Percentiles rank a stretch among this genome's conserved stretches.
phyloP scores from a whole-genome alignment of 2,113 vertebrate genomes.

The human (Homo sapiens) region GRCh38 chr18:25927501-25928000 shows the following conservation, averaged over 20 bases:
- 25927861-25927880: not conserved
- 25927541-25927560: not conserved
- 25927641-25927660: not conserved
- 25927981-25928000: not conserved
- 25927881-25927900: not conserved
- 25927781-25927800: not conserved
- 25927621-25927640: not conserved
- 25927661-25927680: not conserved
- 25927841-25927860: not conserved
- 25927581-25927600: not conserved
- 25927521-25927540: not conserved
- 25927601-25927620: not conserved
- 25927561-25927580: not conserved
- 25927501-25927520: not conserved
- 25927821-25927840: not conserved
- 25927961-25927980: not conserved
- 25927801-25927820: not conserved
- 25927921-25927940: not conserved
- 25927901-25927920: not conserved
- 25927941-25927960: not conserved
- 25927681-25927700: not conserved
- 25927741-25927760: not conserved
- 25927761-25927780: fast-evolving
- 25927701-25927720: no score
- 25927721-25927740: not conserved